A percentile compares a stretch with the other conserved stretches of the same genome.
These are phyloP conservation scores for Willowsia nigromaculata DNA, from an alignment of 2,888 invertebrate genomes.

Conservation along the genomic window DNA sequence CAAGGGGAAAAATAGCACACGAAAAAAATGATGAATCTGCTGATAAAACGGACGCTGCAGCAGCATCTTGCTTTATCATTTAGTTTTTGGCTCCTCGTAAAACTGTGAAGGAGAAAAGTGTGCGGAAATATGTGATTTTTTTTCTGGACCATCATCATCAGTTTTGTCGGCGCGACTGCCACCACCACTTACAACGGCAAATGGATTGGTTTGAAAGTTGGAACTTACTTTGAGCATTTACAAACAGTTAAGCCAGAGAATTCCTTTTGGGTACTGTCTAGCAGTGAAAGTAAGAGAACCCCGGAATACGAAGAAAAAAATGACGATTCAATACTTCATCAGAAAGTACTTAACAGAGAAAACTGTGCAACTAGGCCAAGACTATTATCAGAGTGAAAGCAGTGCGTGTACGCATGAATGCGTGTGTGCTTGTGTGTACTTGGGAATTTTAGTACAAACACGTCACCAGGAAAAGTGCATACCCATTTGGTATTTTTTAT, in stretches of 20 bases:
- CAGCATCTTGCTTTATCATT: slow-evolving; percentile 21
- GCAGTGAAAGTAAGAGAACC: background rate
- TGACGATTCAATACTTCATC: slow-evolving; percentile 17
- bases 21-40: slow-evolving; percentile 16
- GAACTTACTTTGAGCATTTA: background rate
- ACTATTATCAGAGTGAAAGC: background rate
- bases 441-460: background rate
- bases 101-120: background rate
- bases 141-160: background rate
- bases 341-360: slow-evolving; percentile 3
- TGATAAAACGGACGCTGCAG: background rate
- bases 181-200: background rate
- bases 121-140: background rate
- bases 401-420: background rate
- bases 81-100: slow-evolving; percentile 9
- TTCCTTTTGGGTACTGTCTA: no score
- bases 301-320: background rate
- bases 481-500: background rate
- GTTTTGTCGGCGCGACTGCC: background rate
- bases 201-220: background rate
- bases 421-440: background rate
- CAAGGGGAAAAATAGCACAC: background rate
- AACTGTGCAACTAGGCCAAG: background rate
- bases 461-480: background rate
- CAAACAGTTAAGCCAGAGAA: background rate